Evolutionary conservation across 2,113 vertebrate genomes (phyloP), one percentile per base, ranked within the genome.

Genomic region (Camelus dromedarius): DNA sequence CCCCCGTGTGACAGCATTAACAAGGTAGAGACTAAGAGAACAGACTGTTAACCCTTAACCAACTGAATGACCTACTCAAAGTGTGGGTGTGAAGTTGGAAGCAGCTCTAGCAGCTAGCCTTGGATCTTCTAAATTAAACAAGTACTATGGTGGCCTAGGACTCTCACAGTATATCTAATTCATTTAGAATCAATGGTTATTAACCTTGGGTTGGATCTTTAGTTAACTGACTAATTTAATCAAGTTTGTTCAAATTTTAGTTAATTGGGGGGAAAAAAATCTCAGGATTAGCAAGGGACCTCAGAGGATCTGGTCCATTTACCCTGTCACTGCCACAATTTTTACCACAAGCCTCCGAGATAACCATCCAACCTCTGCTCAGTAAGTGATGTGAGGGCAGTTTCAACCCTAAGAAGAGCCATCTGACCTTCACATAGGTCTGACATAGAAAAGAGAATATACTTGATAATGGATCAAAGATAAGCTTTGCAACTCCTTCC

Each of bases 171-270:
- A 50, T 60, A 84, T 18, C 19, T 70, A 88, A 97, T 19, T 73
- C 64, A 89, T 64, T 87, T 90, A 64, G 46, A 89, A 79, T 77
- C 84, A 91, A 50, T 18, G 32, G 24, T 28, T 67, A 90, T 64
- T 56, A 91, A 89, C 46, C 35, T 20, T 58, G 3, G 16, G 72
- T 72, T 38, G 32, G 26, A 60, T 91, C 35, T 95, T 91, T 70
- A 93, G 12, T 66, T 85, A 96, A 91, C 38, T 75, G 60, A 81
- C n/a, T 19, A 77, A 13, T 90, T 89, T 94, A 94, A 91, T 81
- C 60, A 93, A 94, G 69, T 52, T 30, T 85, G 66, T 66, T 84
- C 30, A 85, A 30, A 42, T 87, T 86, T 79, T 20, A 88, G 13
- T 81, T 80, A 93, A 79, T 24, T 35, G 15, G 6, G 3, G 6